A percentile compares a stretch with the other conserved stretches of the same genome.
These are phyloP conservation scores for Cynocephalus volans DNA, from an alignment of 2,113 vertebrate species.

Conservation along the genomic window DNA sequence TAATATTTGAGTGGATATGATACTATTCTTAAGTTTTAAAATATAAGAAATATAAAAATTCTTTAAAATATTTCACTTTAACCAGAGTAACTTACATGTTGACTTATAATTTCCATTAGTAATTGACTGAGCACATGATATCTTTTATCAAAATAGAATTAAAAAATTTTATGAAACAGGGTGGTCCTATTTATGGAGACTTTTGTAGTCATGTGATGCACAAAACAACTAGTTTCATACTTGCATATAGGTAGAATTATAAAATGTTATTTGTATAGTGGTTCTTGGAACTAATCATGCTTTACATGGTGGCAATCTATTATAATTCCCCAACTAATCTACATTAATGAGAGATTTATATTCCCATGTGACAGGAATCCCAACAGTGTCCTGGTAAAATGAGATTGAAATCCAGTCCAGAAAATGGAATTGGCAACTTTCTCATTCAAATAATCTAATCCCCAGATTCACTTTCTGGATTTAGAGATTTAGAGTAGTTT, in stretches of 20 bases:
- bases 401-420: background rate
- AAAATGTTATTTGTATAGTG: background rate
- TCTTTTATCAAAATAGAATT: slow-evolving; percentile 5
- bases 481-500: background rate
- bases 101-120: background rate
- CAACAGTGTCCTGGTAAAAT: background rate
- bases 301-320: background rate
- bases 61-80: slow-evolving; percentile 34
- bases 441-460: background rate
- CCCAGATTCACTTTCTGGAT: background rate
- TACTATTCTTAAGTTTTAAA: background rate
- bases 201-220: background rate
- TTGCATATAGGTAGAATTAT: background rate
- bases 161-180: background rate
- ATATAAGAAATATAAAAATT: background rate
- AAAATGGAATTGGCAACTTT: background rate
- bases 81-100: background rate
- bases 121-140: background rate
- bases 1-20: background rate
- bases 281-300: background rate
- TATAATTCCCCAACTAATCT: background rate
- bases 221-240: background rate
- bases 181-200: background rate
- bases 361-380: background rate
- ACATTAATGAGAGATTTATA: background rate